Evolutionary conservation across 2,113 vertebrate species (phyloP).

Genomic region (Pelvicachromis taeniatus): DNA sequence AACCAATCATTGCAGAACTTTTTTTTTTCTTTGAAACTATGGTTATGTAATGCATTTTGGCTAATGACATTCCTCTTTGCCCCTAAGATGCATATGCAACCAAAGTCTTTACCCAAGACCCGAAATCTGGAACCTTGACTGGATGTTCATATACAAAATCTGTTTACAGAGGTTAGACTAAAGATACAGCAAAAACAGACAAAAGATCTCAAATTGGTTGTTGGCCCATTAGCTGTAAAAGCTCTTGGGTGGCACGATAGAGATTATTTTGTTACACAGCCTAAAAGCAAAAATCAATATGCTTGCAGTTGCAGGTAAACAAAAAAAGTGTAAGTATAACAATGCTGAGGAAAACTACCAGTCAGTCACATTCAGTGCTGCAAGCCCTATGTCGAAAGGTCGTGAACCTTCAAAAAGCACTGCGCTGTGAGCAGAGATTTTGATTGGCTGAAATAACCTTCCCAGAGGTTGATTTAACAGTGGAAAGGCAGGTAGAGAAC

Average conservation of each 20-base stretch:
- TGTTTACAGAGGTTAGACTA: background rate
- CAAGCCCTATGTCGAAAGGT: background rate
- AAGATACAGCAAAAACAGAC: background rate
- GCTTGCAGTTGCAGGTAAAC: background rate
- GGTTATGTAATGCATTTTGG: background rate
- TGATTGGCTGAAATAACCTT: background rate
- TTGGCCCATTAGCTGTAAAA: background rate
- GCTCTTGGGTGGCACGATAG: background rate
- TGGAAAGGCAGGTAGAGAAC: background rate
- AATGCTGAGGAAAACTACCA: background rate
- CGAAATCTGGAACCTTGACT: background rate
- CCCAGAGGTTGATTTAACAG: background rate
- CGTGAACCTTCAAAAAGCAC: background rate
- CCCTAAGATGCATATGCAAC: background rate
- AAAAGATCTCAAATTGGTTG: background rate
- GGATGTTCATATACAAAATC: background rate
- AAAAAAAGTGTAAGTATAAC: background rate
- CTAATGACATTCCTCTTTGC: background rate
- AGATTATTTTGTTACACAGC: background rate
- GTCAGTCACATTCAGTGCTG: background rate
- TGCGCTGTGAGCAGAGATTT: background rate
- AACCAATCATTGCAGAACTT: background rate
- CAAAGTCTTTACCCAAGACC: background rate
- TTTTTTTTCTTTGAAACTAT: background rate
- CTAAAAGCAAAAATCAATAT: background rate